These are phyloP conservation scores for Diogma glabrata DNA, from an alignment of 2,888 invertebrate genomes.

Conservation along the genomic window DNA sequence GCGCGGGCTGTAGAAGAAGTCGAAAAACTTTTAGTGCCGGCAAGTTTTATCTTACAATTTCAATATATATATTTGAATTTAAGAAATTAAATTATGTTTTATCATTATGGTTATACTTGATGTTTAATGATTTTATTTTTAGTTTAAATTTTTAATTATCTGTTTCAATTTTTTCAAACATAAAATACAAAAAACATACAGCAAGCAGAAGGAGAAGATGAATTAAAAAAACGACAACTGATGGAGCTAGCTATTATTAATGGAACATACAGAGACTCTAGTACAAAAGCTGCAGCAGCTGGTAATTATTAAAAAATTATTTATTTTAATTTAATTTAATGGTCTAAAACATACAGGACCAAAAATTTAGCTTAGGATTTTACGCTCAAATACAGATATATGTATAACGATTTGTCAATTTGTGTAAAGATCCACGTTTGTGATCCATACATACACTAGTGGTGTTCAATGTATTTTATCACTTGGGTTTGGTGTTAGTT, in stretches of 20 bases:
- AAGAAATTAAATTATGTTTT: background rate
- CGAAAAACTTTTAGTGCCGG: constrained; percentile 92
- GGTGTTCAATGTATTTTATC: no score
- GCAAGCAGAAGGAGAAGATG: constrained; percentile 99
- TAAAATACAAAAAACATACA: constrained; percentile 32
- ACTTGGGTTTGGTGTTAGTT: no score
- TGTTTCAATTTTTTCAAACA: constrained; percentile 15
- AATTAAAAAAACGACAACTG: constrained; percentile 97
- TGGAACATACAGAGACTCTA: constrained; percentile 97
- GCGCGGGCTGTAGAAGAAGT: constrained; percentile 96
- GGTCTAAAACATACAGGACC: no score
- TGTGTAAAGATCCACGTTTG: no score
- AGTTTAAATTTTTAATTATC: constrained; percentile 11
- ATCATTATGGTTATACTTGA: no score
- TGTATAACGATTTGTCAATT: no score
- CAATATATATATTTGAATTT: background rate
- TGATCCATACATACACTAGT: no score
- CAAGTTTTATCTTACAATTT: no score
- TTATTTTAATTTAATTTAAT: no score
- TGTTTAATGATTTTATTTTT: constrained; percentile 8
- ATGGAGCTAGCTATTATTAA: constrained; percentile 99
- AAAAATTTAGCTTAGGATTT: no score
- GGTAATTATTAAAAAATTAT: constrained; percentile 40
- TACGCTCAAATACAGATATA: no score
- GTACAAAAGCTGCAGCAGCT: constrained; percentile 75